Evolutionary conservation across 2,113 vertebrate genomes (phyloP).

Genomic region (Asarcornis scutulata): DNA sequence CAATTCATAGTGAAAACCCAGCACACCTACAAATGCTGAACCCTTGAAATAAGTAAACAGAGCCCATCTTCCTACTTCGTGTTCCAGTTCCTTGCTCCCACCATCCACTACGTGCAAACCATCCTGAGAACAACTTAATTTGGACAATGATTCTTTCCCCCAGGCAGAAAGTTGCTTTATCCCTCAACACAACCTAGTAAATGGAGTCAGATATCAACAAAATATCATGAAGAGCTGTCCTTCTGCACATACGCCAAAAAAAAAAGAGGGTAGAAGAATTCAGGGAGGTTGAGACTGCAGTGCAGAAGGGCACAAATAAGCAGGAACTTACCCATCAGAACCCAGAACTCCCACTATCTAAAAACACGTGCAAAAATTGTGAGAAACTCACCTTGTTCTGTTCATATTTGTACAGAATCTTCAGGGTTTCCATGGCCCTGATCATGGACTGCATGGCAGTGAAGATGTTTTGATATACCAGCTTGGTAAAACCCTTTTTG

Average conservation of each 20-base stretch:
- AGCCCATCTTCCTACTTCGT: background rate
- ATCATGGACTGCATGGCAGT: conserved; percentile 89
- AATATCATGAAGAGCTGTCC: background rate
- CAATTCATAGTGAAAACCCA: background rate
- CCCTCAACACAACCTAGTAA: background rate
- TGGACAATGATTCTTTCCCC: background rate
- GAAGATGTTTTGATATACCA: conserved; percentile 88
- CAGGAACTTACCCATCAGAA: background rate
- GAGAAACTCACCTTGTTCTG: conserved; percentile 80
- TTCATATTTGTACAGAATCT: conserved; percentile 83
- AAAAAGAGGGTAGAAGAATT: background rate
- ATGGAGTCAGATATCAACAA: background rate
- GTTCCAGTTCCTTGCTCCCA: background rate
- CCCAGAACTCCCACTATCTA: background rate
- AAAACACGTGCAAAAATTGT: rapidly evolving
- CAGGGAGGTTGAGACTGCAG: background rate
- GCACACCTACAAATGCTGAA: background rate
- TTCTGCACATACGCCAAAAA: background rate
- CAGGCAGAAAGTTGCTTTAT: background rate
- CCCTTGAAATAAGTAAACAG: background rate
- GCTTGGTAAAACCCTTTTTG: conserved; percentile 85
- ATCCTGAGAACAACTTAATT: background rate
- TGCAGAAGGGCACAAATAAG: background rate
- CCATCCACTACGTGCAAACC: background rate
- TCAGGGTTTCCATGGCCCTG: conserved; percentile 85